Evolutionary conservation across 2,888 invertebrate species (phyloP).

Genomic region (Bhutanitis thaidina): DNA sequence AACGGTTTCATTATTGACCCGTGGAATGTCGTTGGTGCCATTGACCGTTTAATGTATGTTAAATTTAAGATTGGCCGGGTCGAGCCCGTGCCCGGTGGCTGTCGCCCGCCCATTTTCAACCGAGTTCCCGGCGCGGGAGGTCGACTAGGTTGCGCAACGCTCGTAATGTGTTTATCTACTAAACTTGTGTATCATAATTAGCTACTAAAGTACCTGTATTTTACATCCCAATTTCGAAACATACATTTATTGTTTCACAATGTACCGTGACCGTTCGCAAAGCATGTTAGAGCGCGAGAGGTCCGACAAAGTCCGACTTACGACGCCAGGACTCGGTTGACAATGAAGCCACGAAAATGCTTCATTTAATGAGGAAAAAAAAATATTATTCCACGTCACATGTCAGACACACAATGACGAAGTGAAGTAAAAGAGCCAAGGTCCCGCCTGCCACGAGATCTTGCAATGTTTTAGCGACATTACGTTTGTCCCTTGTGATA

Average conservation of each 20-base stretch:
- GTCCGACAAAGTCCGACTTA: no score
- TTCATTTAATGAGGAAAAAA: not conserved
- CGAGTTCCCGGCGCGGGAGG: not conserved
- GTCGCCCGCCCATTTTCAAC: not conserved
- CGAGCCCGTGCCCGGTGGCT: slow-evolving; percentile 23
- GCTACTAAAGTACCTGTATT: not conserved
- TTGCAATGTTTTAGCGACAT: slow-evolving; percentile 1
- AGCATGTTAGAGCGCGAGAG: no score
- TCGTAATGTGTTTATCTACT: not conserved
- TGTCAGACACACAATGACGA: not conserved
- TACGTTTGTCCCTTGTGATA: slow-evolving; percentile 21
- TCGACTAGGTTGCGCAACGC: not conserved
- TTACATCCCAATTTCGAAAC: not conserved
- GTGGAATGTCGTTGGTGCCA: slow-evolving; percentile 78
- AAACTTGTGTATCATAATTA: no score
- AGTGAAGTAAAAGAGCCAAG: not conserved
- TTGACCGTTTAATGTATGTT: slow-evolving; percentile 58
- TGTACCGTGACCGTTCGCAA: no score
- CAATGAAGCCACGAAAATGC: not conserved
- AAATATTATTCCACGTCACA: not conserved
- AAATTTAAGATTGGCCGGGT: slow-evolving; percentile 45
- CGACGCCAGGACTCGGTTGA: not conserved
- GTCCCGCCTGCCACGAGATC: no score
- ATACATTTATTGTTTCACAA: not conserved
- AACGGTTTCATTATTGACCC: slow-evolving; percentile 73